Evolutionary conservation across 2,113 vertebrate genomes (phyloP).

Genomic region (Geococcyx californianus): DNA sequence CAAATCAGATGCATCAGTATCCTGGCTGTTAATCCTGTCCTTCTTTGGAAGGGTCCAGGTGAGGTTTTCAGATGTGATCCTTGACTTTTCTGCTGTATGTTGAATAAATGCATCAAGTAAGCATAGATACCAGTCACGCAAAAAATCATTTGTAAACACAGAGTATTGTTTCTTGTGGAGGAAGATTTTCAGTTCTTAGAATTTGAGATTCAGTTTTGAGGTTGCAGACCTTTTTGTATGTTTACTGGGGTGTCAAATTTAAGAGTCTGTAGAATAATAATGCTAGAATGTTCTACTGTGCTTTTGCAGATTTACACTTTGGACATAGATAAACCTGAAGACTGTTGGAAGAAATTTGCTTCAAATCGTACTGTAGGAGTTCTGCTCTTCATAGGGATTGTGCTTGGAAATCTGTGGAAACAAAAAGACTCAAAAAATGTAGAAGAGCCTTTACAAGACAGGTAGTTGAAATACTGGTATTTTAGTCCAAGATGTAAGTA

Average conservation of each 20-base stretch:
- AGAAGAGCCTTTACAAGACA: not conserved
- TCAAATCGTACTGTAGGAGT: constrained; percentile 91
- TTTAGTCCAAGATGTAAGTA: not conserved
- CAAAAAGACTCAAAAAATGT: constrained; percentile 41
- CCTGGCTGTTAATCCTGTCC: not conserved
- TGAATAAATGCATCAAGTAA: not conserved
- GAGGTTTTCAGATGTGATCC: not conserved
- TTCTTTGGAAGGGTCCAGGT: not conserved
- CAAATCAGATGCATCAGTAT: not conserved
- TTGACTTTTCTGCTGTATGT: not conserved
- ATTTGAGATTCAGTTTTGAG: not conserved
- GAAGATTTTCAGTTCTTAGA: not conserved
- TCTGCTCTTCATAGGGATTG: constrained; percentile 87
- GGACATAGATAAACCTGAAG: constrained; percentile 88
- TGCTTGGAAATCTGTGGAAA: constrained; percentile 89
- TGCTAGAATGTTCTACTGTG: not conserved
- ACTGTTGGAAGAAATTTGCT: constrained; percentile 94
- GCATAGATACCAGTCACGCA: not conserved
- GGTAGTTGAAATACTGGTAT: not conserved
- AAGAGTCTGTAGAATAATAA: not conserved
- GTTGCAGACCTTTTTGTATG: not conserved
- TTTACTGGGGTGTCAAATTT: not conserved
- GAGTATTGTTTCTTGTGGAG: not conserved
- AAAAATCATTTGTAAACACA: not conserved
- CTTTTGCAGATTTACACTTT: constrained; percentile 85